These are phyloP conservation scores for Ramazzottius varieornatus DNA, from an alignment of 2,888 invertebrate genomes.

Conservation along the genomic window DNA sequence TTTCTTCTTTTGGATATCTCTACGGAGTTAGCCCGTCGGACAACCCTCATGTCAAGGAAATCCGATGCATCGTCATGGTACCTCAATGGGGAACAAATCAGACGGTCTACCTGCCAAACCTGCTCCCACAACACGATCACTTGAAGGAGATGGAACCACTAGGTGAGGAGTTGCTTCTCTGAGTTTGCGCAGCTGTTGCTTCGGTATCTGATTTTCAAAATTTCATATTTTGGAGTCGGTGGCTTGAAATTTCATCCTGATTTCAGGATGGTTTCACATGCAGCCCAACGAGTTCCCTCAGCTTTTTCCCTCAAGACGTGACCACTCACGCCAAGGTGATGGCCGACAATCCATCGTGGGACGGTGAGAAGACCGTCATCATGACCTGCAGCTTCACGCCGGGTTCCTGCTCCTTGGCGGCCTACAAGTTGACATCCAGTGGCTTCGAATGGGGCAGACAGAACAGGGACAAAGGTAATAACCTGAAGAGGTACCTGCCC, in stretches of 20 bases:
- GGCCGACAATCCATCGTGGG: slow-evolving; percentile 86
- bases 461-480: slow-evolving; percentile 93
- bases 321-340: slow-evolving; percentile 85
- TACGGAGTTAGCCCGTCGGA: slow-evolving; percentile 86
- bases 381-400: slow-evolving; percentile 98
- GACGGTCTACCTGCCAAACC: slow-evolving; percentile 74
- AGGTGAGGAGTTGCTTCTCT: too few relatives aligned
- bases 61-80: slow-evolving; percentile 80
- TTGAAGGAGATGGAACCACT: slow-evolving; percentile 89
- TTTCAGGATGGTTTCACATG: slow-evolving; percentile 99
- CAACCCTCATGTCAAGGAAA: slow-evolving; percentile 95
- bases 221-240: too few relatives aligned
- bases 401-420: slow-evolving; percentile 89
- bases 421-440: slow-evolving; percentile 88
- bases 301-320: slow-evolving; percentile 87
- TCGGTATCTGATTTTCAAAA: too few relatives aligned
- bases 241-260: too few relatives aligned
- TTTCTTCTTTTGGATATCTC: slow-evolving; percentile 35
- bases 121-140: slow-evolving; percentile 74
- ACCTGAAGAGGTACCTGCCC: slow-evolving; percentile 91
- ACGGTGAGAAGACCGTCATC: slow-evolving; percentile 91
- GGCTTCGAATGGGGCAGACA: slow-evolving; percentile 98
- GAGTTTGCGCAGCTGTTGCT: too few relatives aligned
- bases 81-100: slow-evolving; percentile 99
- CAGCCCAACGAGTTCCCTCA: slow-evolving; percentile 98